phyloP scores from a whole-genome alignment of 92 coral and sea anemone species.

The Parazoanthus atlanticus region DNA sequence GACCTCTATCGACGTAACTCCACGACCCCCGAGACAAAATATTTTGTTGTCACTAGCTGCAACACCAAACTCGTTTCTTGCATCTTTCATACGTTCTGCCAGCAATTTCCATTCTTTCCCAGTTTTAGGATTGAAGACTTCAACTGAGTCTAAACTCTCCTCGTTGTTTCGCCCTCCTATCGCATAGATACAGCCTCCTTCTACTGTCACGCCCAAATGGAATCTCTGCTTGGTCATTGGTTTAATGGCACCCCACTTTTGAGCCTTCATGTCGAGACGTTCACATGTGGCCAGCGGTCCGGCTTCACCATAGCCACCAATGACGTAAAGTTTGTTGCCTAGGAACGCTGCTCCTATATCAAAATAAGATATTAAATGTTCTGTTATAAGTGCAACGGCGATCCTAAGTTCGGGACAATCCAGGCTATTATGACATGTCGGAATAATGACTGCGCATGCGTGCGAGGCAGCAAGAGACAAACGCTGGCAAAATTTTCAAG shows the following conservation, averaged over 20 bases:
- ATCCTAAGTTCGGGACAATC: too few relatives aligned
- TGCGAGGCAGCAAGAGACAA: too few relatives aligned
- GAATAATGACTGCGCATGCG: too few relatives aligned
- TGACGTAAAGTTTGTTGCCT: constrained; percentile 77
- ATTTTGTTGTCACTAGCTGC: constrained; percentile 62
- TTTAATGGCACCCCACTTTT: constrained; percentile 76
- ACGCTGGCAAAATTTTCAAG: too few relatives aligned
- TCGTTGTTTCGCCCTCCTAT: constrained; percentile 91
- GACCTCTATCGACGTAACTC: constrained; percentile 78
- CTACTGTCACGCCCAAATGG: constrained; percentile 58
- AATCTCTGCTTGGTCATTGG: constrained; percentile 74
- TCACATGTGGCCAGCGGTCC: constrained; percentile 78
- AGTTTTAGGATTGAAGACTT: constrained; percentile 74
- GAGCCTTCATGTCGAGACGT: constrained; percentile 72
- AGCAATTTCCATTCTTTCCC: constrained; percentile 54
- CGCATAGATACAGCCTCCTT: constrained; percentile 66
- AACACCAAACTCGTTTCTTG: constrained; percentile 89
- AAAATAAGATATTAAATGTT: too few relatives aligned
- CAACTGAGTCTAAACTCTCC: constrained; percentile 69
- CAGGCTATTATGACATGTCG: too few relatives aligned
- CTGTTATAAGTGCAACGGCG: too few relatives aligned
- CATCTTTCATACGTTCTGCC: constrained; percentile 62
- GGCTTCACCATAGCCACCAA: constrained; percentile 86
- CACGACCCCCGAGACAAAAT: constrained; percentile 91
- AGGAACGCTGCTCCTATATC: constrained; percentile 67